Base-by-base conservation (phyloP, 1,140 invertebrate genomes). In the Drosophila pruinosa region DNA sequence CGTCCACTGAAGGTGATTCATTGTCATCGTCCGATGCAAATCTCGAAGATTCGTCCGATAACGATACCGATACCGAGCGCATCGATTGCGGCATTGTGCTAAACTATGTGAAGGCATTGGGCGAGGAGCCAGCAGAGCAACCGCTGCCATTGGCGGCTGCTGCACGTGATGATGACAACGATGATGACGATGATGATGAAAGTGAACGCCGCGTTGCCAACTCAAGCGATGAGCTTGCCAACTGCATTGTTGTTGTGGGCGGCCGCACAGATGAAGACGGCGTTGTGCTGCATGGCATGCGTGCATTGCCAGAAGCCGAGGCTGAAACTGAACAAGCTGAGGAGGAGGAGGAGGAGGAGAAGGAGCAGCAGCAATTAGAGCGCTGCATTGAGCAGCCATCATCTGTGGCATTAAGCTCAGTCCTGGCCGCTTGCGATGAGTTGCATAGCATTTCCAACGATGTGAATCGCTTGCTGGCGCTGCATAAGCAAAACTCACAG, bases 1-100 rank as follows among this genome's bases (percentile, higher is more conserved):
- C 94, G 0, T 95, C 94, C 5, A 95, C 94, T 4, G 94, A 94
- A 38, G 92, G 93, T 8, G 94, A 93, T 59, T 81, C 89, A 2
- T 36, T 86, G n/a, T 77, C 78, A 10, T 85, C 90, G 1, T 91
- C 91, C 0, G 93, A 93, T 91, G 93, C 81, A 86, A 93, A 72
- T 92, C 92, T 91, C 2, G 90, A 91, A 22, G 93, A 94, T 67
- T 91, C 91, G 1, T 93, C 92, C 0, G 93, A 93, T 65, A 93
- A 93, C 45, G 93, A 93, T 41, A 93, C 92, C 0, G 92, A 93
- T 48, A 92, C 92, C 1, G 93, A 93, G 61, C 86, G 91, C 52
- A 80, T 81, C 4, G 92, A 93, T 56, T 92, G 90, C 63, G 90
- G 92, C 41, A 91, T 92, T 15, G 81, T 90, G 2, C 63, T 92